These are phyloP conservation scores for Diadema setosum DNA, from an alignment of 35 echinoderm and acorn worm species.

Conservation along the genomic window DNA sequence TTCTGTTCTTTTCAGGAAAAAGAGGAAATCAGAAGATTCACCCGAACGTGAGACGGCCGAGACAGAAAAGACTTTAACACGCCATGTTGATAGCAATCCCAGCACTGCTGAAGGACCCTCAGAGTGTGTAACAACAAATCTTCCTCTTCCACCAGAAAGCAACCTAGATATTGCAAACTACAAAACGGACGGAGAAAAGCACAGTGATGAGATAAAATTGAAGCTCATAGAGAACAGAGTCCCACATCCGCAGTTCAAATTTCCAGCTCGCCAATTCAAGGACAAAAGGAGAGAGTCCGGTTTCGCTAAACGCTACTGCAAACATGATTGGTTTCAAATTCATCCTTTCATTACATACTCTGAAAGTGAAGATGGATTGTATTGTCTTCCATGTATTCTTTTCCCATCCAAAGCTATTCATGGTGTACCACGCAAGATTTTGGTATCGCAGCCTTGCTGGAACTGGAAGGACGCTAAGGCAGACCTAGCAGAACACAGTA, in stretches of 20 bases:
- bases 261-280: neutral
- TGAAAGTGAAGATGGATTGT: constrained; percentile 24
- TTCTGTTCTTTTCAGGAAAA: too few relatives aligned
- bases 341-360: neutral
- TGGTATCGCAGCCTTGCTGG: neutral
- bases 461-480: constrained; percentile 43
- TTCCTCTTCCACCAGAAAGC: too few relatives aligned
- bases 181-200: too few relatives aligned
- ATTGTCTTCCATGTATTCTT: neutral
- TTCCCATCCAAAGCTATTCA: neutral
- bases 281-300: neutral
- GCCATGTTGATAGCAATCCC: too few relatives aligned
- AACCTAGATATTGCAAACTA: too few relatives aligned
- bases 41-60: too few relatives aligned
- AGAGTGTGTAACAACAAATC: too few relatives aligned
- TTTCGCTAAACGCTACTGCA: neutral
- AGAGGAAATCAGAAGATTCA: too few relatives aligned
- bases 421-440: neutral
- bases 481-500: constrained; percentile 15
- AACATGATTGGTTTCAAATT: constrained; percentile 13
- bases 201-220: constrained; percentile 23
- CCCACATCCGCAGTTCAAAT: neutral
- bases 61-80: too few relatives aligned
- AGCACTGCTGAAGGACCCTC: too few relatives aligned
- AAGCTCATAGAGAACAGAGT: neutral